These are phyloP conservation scores for Phataginus tricuspis DNA, from an alignment of 2,797 vertebrate species.

Conservation along the genomic window DNA sequence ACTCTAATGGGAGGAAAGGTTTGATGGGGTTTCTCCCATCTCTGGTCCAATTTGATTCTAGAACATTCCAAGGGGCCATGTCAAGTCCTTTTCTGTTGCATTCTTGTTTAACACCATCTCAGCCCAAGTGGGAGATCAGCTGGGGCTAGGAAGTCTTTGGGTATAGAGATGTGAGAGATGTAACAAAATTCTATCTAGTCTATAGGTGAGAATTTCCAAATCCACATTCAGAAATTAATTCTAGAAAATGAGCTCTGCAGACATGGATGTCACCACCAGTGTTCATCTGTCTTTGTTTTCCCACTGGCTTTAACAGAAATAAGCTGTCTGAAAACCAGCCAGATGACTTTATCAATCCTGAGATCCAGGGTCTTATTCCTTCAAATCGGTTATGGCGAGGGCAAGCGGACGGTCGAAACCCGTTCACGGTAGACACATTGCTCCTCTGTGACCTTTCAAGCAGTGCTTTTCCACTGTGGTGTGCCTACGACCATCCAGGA, in stretches of 20 bases:
- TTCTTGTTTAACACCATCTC: neutral
- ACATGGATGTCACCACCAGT: too few relatives aligned
- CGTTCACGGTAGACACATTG: neutral
- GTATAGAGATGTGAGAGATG: neutral
- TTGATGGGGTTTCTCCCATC: neutral
- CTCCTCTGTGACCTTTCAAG: neutral
- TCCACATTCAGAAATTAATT: neutral
- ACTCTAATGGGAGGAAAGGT: neutral
- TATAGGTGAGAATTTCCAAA: neutral
- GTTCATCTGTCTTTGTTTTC: neutral
- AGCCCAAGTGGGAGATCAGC: neutral
- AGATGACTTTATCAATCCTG: neutral
- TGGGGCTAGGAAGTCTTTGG: neutral
- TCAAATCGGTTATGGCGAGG: neutral
- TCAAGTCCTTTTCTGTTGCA: neutral
- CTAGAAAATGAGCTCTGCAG: neutral
- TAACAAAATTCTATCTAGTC: neutral
- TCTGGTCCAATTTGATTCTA: neutral
- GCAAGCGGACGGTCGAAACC: neutral
- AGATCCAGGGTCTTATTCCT: neutral
- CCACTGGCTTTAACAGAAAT: neutral
- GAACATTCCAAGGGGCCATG: neutral
- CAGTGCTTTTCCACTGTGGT: neutral
- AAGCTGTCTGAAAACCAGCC: neutral
- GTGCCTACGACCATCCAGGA: neutral